phyloP scores from a whole-genome alignment of 2,113 vertebrate genomes.

The Aegithalos caudatus region DNA sequence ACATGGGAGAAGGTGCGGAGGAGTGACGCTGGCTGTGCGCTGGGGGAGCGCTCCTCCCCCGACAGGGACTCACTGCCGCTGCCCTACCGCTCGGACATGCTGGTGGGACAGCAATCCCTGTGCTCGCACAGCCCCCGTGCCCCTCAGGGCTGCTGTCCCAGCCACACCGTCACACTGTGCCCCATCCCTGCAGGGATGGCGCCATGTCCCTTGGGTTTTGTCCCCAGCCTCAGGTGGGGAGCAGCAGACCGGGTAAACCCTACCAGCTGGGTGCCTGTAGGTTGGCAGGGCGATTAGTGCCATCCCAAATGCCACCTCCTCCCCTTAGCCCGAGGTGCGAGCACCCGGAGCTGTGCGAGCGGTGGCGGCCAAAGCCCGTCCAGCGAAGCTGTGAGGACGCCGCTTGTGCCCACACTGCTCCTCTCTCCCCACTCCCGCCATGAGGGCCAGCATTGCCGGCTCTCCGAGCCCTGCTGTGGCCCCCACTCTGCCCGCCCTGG shows the following conservation, averaged over 20 bases:
- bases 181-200: fast-evolving
- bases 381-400: background rate
- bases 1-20: background rate
- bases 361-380: background rate
- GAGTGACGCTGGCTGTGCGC: background rate
- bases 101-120: background rate
- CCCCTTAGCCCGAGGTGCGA: background rate
- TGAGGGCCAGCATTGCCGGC: fast-evolving
- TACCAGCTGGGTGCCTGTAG: background rate
- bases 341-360: fast-evolving
- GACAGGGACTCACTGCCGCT: fast-evolving
- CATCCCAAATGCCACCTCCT: background rate
- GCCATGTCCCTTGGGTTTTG: background rate
- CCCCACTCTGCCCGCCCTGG: fast-evolving
- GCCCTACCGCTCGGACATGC: fast-evolving
- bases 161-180: background rate
- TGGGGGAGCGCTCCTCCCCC: background rate
- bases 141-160: background rate
- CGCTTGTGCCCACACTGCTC: background rate
- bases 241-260: background rate
- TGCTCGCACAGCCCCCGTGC: background rate
- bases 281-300: background rate
- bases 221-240: background rate
- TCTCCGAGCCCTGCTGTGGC: background rate
- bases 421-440: fast-evolving